phyloP scores from a whole-genome alignment of 2,797 vertebrate species.

The Acrocephalus scirpaceus region DNA sequence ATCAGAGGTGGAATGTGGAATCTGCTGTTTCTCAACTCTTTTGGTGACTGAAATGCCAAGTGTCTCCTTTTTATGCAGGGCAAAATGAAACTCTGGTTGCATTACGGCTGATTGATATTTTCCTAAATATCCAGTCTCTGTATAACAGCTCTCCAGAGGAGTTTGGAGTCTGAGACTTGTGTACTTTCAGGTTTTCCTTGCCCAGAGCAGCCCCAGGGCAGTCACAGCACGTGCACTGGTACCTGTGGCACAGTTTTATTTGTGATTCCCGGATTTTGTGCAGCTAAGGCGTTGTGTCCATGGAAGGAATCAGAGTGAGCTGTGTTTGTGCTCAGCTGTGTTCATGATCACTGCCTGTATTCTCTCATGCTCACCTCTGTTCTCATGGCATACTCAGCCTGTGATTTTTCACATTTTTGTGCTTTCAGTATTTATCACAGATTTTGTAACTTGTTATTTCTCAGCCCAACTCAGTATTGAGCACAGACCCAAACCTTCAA shows the following conservation, averaged over 20 bases:
- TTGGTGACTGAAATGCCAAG: neutral
- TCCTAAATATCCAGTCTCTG: neutral
- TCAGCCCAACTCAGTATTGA: neutral
- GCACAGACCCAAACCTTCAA: neutral
- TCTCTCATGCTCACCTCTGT: neutral
- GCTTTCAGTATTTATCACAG: neutral
- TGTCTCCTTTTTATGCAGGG: neutral
- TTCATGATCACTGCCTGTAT: neutral
- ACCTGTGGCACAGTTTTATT: neutral
- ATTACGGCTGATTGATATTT: neutral
- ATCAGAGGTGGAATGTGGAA: neutral
- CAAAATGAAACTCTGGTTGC: neutral
- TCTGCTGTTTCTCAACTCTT: constrained; percentile 13
- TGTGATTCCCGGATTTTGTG: neutral
- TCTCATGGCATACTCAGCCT: neutral
- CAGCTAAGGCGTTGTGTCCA: neutral
- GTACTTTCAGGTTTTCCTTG: neutral
- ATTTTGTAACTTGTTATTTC: neutral
- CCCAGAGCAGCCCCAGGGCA: neutral
- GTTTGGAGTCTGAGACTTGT: neutral
- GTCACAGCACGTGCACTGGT: neutral
- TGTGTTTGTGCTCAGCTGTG: neutral
- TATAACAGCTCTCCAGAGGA: fast-evolving
- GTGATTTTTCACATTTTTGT: neutral
- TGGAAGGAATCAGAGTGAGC: neutral